A percentile compares a stretch with the other conserved stretches of the same genome.
Evolutionary conservation across 1,140 invertebrate genomes (phyloP).

Genomic region (Ceratina calcarata): DNA sequence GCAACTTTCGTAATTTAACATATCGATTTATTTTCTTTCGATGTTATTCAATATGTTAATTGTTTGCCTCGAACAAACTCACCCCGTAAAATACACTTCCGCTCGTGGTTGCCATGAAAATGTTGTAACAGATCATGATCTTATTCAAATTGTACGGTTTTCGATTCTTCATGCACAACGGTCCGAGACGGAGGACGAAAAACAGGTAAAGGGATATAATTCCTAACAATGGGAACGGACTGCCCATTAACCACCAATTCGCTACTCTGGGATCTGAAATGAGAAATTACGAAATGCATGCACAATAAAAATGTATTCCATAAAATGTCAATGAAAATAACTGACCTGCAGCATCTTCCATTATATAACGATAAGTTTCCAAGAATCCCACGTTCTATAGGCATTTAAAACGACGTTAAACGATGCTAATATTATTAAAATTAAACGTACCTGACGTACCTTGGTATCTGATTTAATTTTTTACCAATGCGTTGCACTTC

Average conservation of each 20-base stretch:
- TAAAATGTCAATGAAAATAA: not conserved
- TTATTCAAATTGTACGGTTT: constrained; percentile 81
- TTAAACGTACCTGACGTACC: no score
- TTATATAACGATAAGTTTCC: constrained; percentile 70
- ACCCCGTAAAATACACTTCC: constrained; percentile 80
- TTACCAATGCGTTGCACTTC: no score
- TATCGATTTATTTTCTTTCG: not conserved
- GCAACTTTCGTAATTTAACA: constrained; percentile 54
- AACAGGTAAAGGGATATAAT: constrained; percentile 81
- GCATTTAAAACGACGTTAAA: constrained; percentile 1
- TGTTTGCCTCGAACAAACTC: constrained; percentile 42
- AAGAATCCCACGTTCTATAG: constrained; percentile 65
- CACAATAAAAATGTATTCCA: not conserved
- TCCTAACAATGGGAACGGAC: constrained; percentile 81
- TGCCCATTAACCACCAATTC: constrained; percentile 87
- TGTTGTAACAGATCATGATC: constrained; percentile 83
- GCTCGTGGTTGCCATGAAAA: constrained; percentile 79
- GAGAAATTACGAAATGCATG: not conserved
- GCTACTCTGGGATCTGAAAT: constrained; percentile 88
- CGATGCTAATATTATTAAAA: not conserved
- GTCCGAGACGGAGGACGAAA: constrained; percentile 83
- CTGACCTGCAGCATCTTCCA: constrained; percentile 73
- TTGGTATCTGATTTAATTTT: no score
- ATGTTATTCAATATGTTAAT: not conserved
- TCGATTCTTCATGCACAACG: constrained; percentile 83